Conservation (phyloP, 2,888 invertebrate species). For the Melinaea menophilus region DNA sequence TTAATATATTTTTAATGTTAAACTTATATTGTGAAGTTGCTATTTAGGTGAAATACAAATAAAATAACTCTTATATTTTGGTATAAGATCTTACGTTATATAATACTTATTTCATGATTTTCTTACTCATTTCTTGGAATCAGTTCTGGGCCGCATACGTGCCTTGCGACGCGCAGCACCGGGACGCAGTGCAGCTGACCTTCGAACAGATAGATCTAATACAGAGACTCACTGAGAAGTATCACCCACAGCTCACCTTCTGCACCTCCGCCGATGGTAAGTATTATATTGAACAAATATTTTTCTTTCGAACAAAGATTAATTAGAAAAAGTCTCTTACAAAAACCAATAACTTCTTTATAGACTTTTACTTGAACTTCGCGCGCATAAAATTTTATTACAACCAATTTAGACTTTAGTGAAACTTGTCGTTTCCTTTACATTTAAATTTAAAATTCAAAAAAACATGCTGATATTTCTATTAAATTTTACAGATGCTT, state of each 20-base stretch:
- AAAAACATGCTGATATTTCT: not conserved
- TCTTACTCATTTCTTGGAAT: constrained; percentile 31
- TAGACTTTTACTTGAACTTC: constrained; percentile 3
- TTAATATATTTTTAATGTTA: no score
- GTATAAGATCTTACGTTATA: no score
- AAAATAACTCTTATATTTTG: no score
- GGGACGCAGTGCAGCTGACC: constrained; percentile 89
- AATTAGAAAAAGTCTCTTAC: constrained; percentile 1
- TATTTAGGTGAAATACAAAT: no score
- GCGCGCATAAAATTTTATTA: constrained; percentile 5
- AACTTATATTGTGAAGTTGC: no score
- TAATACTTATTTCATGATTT: not conserved
- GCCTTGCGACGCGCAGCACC: constrained; percentile 88
- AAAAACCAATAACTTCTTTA: constrained; percentile 5
- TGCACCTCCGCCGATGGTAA: constrained; percentile 88
- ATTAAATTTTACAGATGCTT: no score
- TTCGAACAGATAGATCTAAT: constrained; percentile 92
- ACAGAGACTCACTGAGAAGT: constrained; percentile 87
- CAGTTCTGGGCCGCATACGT: constrained; percentile 95
- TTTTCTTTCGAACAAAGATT: constrained; percentile 5
- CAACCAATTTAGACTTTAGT: constrained; percentile 6
- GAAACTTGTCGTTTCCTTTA: constrained; percentile 5
- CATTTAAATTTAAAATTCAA: not conserved
- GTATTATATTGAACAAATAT: constrained; percentile 9
- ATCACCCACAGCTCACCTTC: constrained; percentile 86